A percentile compares a stretch with the other conserved stretches of the same genome.
These are phyloP conservation scores for Donacobius atricapilla DNA, from an alignment of 2,113 vertebrate species.

Conservation along the genomic window DNA sequence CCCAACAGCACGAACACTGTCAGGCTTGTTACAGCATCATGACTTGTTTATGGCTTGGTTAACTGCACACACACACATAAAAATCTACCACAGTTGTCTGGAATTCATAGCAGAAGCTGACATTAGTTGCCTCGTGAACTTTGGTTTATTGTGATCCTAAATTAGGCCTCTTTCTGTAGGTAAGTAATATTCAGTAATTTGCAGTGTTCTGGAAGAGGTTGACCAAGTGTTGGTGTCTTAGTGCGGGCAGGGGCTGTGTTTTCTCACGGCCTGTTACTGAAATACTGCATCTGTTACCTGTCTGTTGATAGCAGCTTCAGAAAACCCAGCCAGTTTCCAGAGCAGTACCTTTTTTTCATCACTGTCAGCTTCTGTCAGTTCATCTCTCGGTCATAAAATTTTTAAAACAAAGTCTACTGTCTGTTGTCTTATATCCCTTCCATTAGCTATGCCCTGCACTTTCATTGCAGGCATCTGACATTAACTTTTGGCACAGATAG, in stretches of 20 bases:
- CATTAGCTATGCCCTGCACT: conserved; percentile 26
- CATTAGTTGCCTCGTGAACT: neutral
- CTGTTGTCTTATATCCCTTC: conserved; percentile 5
- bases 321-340: neutral
- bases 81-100: neutral
- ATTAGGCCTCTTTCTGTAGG: neutral
- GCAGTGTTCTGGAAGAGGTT: neutral
- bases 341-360: conserved; percentile 21
- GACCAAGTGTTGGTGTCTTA: neutral
- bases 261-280: neutral
- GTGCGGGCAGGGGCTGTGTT: neutral
- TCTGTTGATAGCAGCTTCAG: neutral
- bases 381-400: conserved; percentile 5
- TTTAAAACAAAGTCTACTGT: conserved; percentile 12
- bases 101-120: neutral
- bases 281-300: neutral
- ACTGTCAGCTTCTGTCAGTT: conserved; percentile 37
- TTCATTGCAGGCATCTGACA: neutral
- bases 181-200: neutral
- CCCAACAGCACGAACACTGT: neutral
- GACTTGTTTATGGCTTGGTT: neutral
- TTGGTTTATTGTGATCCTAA: neutral
- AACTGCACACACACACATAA: neutral
- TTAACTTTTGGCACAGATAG: neutral
- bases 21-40: neutral